phyloP scores from a whole-genome alignment of 2,888 invertebrate species.

The Nematopogon swammerdamellus region DNA sequence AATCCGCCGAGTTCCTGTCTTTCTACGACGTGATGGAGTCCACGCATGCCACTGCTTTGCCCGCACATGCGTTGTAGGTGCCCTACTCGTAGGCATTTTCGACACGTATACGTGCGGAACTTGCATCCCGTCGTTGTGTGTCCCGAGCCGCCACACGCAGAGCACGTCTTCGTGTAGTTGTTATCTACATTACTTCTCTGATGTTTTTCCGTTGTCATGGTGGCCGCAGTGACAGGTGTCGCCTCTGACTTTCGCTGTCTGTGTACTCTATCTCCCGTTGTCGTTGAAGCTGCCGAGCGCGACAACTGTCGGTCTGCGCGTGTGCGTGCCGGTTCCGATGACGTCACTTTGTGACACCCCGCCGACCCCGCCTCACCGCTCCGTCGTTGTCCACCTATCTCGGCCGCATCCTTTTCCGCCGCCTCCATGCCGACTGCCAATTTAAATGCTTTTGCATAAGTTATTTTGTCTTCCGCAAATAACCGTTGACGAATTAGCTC shows the following conservation, averaged over 20 bases:
- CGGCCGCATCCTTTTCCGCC: conserved; percentile 10
- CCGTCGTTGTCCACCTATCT: background rate
- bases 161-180: background rate
- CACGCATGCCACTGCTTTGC: background rate
- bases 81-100: background rate
- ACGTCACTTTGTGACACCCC: background rate
- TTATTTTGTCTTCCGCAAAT: conserved; percentile 1
- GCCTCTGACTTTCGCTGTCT: no score
- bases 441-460: background rate
- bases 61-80: background rate
- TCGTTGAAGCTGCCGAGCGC: background rate
- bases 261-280: no score
- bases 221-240: background rate
- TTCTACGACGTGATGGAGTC: no score
- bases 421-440: conserved; percentile 7
- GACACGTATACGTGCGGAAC: background rate
- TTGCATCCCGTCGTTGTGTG: background rate
- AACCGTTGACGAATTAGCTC: conserved; percentile 2
- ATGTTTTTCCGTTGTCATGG: no score
- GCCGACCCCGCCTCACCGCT: background rate
- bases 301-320: background rate
- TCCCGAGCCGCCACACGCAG: background rate
- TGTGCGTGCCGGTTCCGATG: background rate
- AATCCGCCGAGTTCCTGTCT: no score
- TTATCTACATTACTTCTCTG: background rate